Conservation (phyloP, 2,797 vertebrate genomes). For the Brachyalestes nurse region DNA sequence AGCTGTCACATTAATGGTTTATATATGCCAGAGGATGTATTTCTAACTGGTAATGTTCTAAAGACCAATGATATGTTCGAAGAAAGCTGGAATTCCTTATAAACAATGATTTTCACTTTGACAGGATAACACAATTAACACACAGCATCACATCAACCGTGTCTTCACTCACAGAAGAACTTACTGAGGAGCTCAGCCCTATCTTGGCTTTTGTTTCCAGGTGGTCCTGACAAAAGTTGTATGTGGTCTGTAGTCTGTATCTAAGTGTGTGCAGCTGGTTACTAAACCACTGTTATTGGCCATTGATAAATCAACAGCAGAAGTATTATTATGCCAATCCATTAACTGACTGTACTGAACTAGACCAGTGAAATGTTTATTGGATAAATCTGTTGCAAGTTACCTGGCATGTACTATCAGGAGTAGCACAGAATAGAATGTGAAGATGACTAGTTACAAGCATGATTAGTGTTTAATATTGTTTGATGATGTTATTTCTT, state of each 20-base stretch:
- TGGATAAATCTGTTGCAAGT: not conserved
- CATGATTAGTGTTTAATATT: conserved; percentile 1
- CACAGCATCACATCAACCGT: conserved; percentile 74
- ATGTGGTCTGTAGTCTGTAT: conserved; percentile 1
- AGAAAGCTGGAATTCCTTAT: not conserved
- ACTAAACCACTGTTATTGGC: not conserved
- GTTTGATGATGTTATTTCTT: conserved; percentile 19
- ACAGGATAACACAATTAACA: conserved; percentile 80
- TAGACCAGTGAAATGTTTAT: not conserved
- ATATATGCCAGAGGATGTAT: not conserved
- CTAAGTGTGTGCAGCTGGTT: not conserved
- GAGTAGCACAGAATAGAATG: not conserved
- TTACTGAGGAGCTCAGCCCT: conserved; percentile 78
- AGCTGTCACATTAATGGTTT: too few relatives aligned
- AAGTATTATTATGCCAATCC: not conserved
- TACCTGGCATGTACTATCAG: not conserved
- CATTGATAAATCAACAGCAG: not conserved
- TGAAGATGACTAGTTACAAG: not conserved
- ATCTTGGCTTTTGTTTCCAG: conserved; percentile 76
- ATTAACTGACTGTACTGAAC: not conserved
- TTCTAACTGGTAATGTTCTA: not conserved
- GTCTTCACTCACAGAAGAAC: conserved; percentile 76
- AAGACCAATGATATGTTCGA: not conserved
- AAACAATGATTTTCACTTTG: conserved; percentile 10
- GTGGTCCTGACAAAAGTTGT: conserved; percentile 65